Evolutionary conservation across 2,113 vertebrate species (phyloP).

Genomic region (Furnarius figulus): DNA sequence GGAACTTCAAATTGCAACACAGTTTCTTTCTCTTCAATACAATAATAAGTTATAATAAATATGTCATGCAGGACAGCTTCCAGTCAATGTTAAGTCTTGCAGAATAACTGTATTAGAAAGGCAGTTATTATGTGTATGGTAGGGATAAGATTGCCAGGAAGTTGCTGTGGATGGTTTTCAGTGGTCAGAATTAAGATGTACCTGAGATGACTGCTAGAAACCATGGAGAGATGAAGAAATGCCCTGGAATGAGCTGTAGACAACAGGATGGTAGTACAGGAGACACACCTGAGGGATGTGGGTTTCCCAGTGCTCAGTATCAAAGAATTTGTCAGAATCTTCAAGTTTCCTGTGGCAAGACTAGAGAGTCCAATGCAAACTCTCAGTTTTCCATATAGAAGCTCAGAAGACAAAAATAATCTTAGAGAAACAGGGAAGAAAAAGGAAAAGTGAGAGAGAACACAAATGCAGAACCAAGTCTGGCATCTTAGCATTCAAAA

Average conservation of each 20-base stretch:
- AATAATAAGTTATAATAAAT: neutral
- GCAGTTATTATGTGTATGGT: neutral
- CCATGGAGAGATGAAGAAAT: neutral
- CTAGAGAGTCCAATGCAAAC: neutral
- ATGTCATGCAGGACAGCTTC: neutral
- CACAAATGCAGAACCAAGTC: neutral
- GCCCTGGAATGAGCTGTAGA: neutral
- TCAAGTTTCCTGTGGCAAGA: neutral
- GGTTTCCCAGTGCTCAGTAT: neutral
- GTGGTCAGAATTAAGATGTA: neutral
- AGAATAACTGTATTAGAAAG: neutral
- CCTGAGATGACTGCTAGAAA: neutral
- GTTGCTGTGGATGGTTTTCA: neutral
- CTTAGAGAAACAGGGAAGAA: neutral
- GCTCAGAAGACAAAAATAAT: neutral
- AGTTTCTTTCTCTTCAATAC: neutral
- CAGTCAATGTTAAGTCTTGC: neutral
- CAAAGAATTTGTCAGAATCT: neutral
- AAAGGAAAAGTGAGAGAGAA: neutral
- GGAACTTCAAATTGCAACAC: neutral
- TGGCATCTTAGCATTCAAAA: neutral
- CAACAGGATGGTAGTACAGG: neutral
- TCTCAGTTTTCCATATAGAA: neutral
- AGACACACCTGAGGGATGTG: neutral
- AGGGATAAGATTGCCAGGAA: neutral